These are phyloP conservation scores for Chirona hameri DNA, from an alignment of 2,888 invertebrate genomes.

Conservation along the genomic window DNA sequence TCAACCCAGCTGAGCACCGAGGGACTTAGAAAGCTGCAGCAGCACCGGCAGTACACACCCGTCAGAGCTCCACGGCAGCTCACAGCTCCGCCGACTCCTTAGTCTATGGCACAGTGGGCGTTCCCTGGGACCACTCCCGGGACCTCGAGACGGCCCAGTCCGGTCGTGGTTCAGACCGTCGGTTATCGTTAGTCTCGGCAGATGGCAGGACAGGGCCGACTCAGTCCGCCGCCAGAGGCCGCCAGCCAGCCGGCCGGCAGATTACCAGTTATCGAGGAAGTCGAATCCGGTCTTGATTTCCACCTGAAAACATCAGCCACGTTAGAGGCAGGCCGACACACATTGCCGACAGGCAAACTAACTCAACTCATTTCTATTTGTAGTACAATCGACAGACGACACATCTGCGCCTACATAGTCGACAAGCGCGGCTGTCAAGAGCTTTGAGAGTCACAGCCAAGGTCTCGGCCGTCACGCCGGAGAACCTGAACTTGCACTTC, in stretches of 20 bases:
- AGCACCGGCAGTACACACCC: neutral
- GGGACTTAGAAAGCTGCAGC: neutral
- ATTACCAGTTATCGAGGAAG: conserved; percentile 28
- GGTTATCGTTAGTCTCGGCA: too few species aligned
- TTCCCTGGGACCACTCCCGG: neutral
- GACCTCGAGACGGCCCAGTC: too few species aligned
- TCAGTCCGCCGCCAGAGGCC: neutral
- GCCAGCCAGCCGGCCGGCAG: neutral
- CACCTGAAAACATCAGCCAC: neutral
- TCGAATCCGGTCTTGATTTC: conserved; percentile 26
- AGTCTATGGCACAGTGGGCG: neutral
- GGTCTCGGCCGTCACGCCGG: neutral
- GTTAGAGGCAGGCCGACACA: too few species aligned
- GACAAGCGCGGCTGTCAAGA: too few species aligned
- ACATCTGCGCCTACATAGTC: too few species aligned
- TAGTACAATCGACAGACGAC: too few species aligned
- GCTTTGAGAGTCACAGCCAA: too few species aligned
- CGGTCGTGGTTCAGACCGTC: too few species aligned
- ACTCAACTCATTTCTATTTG: too few species aligned
- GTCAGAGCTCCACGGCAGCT: neutral
- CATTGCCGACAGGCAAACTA: too few species aligned
- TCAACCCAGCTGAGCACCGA: neutral
- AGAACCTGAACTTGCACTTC: neutral
- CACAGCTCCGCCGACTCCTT: neutral
- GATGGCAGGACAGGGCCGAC: too few species aligned